These are phyloP conservation scores for Antrozous pallidus DNA, from an alignment of 2,797 vertebrate species.

Conservation along the genomic window DNA sequence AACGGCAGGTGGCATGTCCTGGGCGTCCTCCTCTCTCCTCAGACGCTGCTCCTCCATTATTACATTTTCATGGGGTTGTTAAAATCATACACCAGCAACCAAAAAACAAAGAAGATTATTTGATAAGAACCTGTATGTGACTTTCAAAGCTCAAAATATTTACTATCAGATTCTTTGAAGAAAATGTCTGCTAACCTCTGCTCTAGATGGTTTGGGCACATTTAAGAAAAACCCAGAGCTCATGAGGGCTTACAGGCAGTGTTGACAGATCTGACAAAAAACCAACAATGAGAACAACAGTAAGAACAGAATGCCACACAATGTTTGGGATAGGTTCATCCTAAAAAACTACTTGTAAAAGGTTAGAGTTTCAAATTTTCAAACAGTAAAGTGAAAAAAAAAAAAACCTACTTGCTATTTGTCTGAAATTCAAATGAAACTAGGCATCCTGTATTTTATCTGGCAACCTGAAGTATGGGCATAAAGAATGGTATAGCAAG, in stretches of 20 bases:
- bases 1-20: neutral
- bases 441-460: neutral
- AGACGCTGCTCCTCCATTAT: no score
- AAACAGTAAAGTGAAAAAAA: neutral
- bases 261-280: neutral
- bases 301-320: neutral
- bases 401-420: neutral
- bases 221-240: neutral
- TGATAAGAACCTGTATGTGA: neutral
- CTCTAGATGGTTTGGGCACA: neutral
- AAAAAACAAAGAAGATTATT: neutral
- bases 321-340: neutral
- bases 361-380: neutral
- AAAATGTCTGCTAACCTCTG: neutral
- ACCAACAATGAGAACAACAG: neutral
- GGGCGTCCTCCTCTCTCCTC: no score
- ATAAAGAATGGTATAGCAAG: neutral
- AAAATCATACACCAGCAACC: neutral
- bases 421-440: neutral
- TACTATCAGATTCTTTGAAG: neutral
- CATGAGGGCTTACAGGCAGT: neutral
- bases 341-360: neutral
- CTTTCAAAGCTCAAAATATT: neutral
- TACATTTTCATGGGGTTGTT: neutral
- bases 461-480: neutral